Evolutionary conservation across 2,797 vertebrate genomes (phyloP), one percentile per base, ranked within the genome.

Genomic region (Danionella dracula): DNA sequence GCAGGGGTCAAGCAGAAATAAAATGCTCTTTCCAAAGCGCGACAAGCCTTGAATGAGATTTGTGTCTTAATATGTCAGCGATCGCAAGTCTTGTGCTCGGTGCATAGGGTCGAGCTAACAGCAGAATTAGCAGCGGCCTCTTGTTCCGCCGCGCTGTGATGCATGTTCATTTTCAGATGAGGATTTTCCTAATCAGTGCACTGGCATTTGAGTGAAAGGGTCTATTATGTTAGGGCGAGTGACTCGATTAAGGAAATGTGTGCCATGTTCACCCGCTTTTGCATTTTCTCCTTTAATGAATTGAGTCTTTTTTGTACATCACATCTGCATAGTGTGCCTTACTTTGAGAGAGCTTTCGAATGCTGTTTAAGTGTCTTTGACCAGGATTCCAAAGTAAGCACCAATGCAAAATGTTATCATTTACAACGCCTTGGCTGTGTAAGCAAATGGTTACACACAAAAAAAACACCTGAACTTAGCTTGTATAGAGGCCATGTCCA

Each of bases 131-230:
- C 29, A 9, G 44, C 4, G 19, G 41, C 15, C 42, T 55, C 32
- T 61, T 55, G 53, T 62, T 54, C 50, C 10, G 13, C 58, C 58
- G 40, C 12, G 21, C 35, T 9, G 41, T 40, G 37, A 62, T 41
- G 40, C 40, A 45, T 54, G 50, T 55, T 65, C 31, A 27, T 45
- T 45, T 54, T 35, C 31, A 55, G 15, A 34, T 23, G 54, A 50
- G 23, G 27, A 37, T 69, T 69, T 55, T 69, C 57, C 44, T 49
- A 56, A 70, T 63, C 60, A 42, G 50, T 42, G 68, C 68, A 64
- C 60, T 49, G 44, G 51, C 60, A 57, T 56, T 70, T 62, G 53
- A 64, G 53, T 70, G 58, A 62, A 60, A 69, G 58, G 15, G n/a
- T 48, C 32, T 45, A 17, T 56, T 69, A 55, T 56, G n/a, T 42